These are phyloP conservation scores for Agraylea sexmaculata DNA, from an alignment of 1,140 invertebrate species.

Conservation along the genomic window DNA sequence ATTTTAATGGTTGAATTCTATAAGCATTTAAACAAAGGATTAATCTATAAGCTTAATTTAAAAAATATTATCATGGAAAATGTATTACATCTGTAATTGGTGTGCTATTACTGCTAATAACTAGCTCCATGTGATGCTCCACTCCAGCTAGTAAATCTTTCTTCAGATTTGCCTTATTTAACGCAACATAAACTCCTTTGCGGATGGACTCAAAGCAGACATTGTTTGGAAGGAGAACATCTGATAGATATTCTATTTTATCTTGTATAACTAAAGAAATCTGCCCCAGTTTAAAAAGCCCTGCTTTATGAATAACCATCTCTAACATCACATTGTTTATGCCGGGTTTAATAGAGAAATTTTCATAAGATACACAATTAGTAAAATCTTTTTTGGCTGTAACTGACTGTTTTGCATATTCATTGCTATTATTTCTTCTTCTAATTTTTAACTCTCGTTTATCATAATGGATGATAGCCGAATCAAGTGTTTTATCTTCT, in stretches of 20 bases:
- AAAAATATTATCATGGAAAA: background rate
- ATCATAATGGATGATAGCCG: slow-evolving; percentile 49
- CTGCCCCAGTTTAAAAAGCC: slow-evolving; percentile 47
- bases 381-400: slow-evolving; percentile 49
- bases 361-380: slow-evolving; percentile 41
- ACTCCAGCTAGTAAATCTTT: slow-evolving; percentile 57
- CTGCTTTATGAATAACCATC: slow-evolving; percentile 45
- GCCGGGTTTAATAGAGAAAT: slow-evolving; percentile 52
- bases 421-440: slow-evolving; percentile 46
- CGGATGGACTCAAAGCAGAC: slow-evolving; percentile 35
- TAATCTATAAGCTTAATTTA: background rate
- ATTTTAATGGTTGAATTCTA: slow-evolving; percentile 38
- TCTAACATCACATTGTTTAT: slow-evolving; percentile 53
- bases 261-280: slow-evolving; percentile 46
- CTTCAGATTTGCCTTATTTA: slow-evolving; percentile 42
- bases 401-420: slow-evolving; percentile 44
- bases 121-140: slow-evolving; percentile 53
- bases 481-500: slow-evolving; percentile 62
- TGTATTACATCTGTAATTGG: slow-evolving; percentile 30
- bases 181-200: slow-evolving; percentile 34
- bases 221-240: slow-evolving; percentile 30
- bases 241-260: slow-evolving; percentile 51
- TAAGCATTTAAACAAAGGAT: slow-evolving; percentile 12
- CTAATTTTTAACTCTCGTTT: slow-evolving; percentile 43
- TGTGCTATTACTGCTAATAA: slow-evolving; percentile 56